Conservation (phyloP, 2,888 invertebrate species). For the Apotomis capreana region DNA sequence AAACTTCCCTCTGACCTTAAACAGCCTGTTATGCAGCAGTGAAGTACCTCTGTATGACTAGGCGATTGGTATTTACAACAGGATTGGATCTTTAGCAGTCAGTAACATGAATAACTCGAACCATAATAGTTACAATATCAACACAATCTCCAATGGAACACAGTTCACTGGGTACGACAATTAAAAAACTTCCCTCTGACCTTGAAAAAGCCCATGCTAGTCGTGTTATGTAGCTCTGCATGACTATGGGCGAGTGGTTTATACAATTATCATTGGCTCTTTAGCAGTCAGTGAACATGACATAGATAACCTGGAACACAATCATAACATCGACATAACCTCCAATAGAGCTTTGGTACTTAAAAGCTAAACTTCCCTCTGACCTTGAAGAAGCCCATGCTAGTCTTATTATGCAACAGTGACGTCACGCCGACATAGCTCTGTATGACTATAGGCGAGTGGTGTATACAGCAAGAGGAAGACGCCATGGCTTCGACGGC, state of each 20-base stretch:
- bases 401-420: slow-evolving; percentile 91
- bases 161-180: not conserved
- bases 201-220: slow-evolving; percentile 52
- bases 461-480: slow-evolving; percentile 82
- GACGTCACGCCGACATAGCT: slow-evolving; percentile 92
- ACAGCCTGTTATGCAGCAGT: slow-evolving; percentile 83
- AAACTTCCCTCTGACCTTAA: not conserved
- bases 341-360: slow-evolving; percentile 44
- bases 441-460: slow-evolving; percentile 89
- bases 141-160: not conserved
- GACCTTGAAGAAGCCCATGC: slow-evolving; percentile 93
- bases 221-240: slow-evolving; percentile 93
- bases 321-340: not conserved
- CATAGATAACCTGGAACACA: not conserved
- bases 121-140: too few relatives aligned
- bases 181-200: slow-evolving; percentile 78
- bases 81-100: too few relatives aligned
- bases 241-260: slow-evolving; percentile 87
- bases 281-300: not conserved
- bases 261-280: slow-evolving; percentile 61
- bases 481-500: slow-evolving; percentile 77
- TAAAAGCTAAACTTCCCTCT: slow-evolving; percentile 93
- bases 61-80: slow-evolving; percentile 56
- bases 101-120: too few relatives aligned
- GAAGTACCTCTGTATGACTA: slow-evolving; percentile 52